Percentiles rank a stretch among this genome's conserved stretches.
These are phyloP conservation scores for Trichechus manatus DNA, from an alignment of 2,113 vertebrate species.

Conservation along the genomic window DNA sequence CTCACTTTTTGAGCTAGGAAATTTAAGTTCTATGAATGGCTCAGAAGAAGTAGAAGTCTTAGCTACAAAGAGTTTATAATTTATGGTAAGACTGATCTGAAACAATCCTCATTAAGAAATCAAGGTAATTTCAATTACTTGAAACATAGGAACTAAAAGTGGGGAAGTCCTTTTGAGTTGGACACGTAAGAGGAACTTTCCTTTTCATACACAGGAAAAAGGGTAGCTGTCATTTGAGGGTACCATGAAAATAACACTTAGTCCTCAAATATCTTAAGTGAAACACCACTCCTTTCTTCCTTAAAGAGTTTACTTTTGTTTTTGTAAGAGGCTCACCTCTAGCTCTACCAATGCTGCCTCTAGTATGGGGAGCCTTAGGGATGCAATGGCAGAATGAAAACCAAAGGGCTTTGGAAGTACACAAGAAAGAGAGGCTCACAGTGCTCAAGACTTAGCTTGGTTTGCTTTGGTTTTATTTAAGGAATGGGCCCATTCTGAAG, in stretches of 20 bases:
- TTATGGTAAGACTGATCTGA: not conserved
- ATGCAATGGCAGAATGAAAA: not conserved
- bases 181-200: not conserved
- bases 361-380: not conserved
- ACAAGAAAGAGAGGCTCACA: not conserved
- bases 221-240: not conserved
- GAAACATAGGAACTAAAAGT: constrained; percentile 3
- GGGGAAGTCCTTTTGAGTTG: constrained; percentile 15
- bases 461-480: constrained; percentile 26
- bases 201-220: not conserved
- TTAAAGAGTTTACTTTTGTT: not conserved
- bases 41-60: not conserved
- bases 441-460: not conserved
- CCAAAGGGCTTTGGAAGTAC: not conserved
- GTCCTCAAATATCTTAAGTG: not conserved
- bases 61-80: not conserved
- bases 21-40: not conserved
- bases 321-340: not conserved
- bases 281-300: not conserved
- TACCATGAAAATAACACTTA: not conserved
- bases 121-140: constrained; percentile 39
- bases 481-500: not conserved
- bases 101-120: constrained; percentile 55
- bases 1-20: constrained; percentile 30
- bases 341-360: not conserved